Evolutionary conservation across 2,797 vertebrate species (phyloP).

Genomic region (Lemur catta): DNA sequence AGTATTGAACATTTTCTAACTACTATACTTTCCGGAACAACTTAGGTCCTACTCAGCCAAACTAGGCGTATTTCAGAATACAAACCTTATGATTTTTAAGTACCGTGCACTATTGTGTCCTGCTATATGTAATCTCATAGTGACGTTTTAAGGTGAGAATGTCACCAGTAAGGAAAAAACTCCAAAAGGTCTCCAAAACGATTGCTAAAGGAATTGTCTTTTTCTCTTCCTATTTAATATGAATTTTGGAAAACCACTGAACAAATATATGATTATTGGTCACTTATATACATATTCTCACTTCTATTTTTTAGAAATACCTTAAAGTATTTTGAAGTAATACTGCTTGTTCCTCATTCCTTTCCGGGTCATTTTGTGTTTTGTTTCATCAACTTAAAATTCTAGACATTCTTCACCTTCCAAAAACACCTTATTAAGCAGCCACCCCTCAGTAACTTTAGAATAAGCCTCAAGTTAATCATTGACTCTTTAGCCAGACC

Average conservation of each 20-base stretch:
- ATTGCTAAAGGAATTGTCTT: not conserved
- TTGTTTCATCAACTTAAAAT: not conserved
- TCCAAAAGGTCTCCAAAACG: not conserved
- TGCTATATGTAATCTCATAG: not conserved
- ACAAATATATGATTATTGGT: not conserved
- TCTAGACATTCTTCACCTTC: not conserved
- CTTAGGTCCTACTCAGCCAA: not conserved
- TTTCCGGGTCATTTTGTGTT: not conserved
- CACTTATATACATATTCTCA: not conserved
- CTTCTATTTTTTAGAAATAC: not conserved
- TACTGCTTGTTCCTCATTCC: not conserved
- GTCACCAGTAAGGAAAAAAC: not conserved
- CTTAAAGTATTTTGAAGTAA: not conserved
- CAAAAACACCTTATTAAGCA: not conserved
- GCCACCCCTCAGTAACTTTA: not conserved
- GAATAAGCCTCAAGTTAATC: slow-evolving; percentile 43
- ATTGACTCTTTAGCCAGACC: not conserved
- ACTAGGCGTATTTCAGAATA: not conserved
- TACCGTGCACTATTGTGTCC: not conserved
- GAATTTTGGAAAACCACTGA: not conserved
- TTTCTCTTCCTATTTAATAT: not conserved
- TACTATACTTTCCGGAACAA: not conserved
- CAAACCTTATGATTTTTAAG: not conserved
- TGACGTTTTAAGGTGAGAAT: not conserved
- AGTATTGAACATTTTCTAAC: not conserved